Evolutionary conservation across 1,140 invertebrate genomes (phyloP).

Genomic region (Scaptomyza montana): DNA sequence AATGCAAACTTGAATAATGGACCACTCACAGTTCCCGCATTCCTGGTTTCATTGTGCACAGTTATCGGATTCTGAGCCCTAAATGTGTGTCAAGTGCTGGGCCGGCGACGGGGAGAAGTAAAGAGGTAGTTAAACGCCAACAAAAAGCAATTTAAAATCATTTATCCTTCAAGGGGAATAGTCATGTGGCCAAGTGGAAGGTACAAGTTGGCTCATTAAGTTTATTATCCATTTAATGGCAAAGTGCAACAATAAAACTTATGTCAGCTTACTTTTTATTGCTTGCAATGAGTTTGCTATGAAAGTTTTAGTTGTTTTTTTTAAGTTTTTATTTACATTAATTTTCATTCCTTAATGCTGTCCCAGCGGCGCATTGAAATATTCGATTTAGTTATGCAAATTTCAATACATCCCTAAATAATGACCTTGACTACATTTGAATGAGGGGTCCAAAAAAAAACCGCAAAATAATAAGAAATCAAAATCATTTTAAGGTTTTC

Average conservation of each 20-base stretch:
- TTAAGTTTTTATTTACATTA: neutral
- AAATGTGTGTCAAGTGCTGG: conserved; percentile 21
- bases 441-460: conserved; percentile 16
- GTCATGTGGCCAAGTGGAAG: neutral
- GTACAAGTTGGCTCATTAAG: conserved; percentile 3
- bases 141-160: conserved; percentile 10
- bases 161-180: conserved; percentile 14
- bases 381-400: conserved; percentile 3
- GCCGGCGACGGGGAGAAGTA: neutral
- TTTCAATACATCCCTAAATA: neutral
- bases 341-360: neutral
- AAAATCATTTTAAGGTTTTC: conserved; percentile 40
- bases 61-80: conserved; percentile 11
- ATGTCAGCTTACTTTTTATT: neutral
- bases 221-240: conserved; percentile 13
- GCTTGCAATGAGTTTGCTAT: neutral
- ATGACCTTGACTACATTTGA: neutral
- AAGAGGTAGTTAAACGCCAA: conserved; percentile 5
- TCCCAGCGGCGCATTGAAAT: neutral
- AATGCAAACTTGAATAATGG: conserved; percentile 43
- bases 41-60: conserved; percentile 17
- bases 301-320: too few species aligned
- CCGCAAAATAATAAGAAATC: too few species aligned
- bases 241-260: conserved; percentile 1
- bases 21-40: conserved; percentile 15